Conservation (phyloP, 2,797 vertebrate species). For the Scleropages formosus region DNA sequence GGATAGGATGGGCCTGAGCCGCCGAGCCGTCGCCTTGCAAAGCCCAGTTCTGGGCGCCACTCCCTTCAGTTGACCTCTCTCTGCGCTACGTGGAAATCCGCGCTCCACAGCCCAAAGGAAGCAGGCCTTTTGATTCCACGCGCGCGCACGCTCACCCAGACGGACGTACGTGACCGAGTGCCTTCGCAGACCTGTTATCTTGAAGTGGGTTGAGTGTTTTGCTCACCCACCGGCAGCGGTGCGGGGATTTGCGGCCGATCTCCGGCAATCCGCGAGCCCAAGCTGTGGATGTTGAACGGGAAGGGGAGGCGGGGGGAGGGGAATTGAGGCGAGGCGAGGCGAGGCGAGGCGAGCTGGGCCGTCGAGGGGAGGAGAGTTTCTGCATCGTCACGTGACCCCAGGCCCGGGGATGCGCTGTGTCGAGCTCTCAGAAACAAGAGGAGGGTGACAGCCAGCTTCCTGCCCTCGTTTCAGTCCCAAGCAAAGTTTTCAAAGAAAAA, state of each 20-base stretch:
- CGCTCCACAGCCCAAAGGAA: background rate
- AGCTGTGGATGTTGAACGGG: background rate
- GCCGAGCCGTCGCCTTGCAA: slow-evolving; percentile 46
- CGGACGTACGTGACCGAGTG: slow-evolving; percentile 1
- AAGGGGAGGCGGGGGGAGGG: background rate
- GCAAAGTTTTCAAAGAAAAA: background rate
- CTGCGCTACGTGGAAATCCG: slow-evolving; percentile 9
- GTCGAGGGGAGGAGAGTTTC: background rate
- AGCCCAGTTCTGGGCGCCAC: slow-evolving; percentile 55
- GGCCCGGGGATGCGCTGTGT: background rate
- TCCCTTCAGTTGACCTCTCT: slow-evolving; percentile 65
- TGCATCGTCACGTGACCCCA: background rate
- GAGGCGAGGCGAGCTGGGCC: background rate
- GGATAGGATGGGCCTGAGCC: slow-evolving; percentile 39
- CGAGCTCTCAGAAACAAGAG: background rate
- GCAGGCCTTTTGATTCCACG: slow-evolving; percentile 11
- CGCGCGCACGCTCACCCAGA: slow-evolving; percentile 33
- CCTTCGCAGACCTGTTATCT: background rate
- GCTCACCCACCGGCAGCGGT: background rate
- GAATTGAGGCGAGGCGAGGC: too few relatives aligned
- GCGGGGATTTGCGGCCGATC: background rate
- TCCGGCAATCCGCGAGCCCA: background rate
- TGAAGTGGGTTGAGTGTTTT: background rate
- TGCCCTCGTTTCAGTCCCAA: background rate
- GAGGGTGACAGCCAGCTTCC: background rate